phyloP scores from a whole-genome alignment of 1,140 invertebrate genomes.

The Euglossa dilemma region DNA sequence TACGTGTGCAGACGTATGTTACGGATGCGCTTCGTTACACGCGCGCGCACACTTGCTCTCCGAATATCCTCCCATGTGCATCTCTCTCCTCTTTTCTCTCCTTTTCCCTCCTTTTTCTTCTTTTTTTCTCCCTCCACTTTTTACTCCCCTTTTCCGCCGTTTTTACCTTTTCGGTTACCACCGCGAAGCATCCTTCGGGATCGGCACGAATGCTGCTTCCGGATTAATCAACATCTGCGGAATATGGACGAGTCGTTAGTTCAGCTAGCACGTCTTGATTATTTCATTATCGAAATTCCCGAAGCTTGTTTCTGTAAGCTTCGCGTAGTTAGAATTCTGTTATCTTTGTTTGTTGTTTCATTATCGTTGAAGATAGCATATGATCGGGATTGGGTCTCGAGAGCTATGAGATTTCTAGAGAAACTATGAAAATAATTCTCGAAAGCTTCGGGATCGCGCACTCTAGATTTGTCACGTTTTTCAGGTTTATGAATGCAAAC shows the following conservation, averaged over 20 bases:
- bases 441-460: too few species aligned
- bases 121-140: background rate
- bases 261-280: background rate
- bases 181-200: too few species aligned
- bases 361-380: too few species aligned
- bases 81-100: background rate
- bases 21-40: slow-evolving; percentile 33
- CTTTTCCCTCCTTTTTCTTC: too few species aligned
- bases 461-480: too few species aligned
- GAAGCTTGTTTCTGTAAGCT: too few species aligned
- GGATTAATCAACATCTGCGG: background rate
- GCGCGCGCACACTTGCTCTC: slow-evolving; percentile 8
- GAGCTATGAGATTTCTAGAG: too few species aligned
- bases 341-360: too few species aligned
- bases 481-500: too few species aligned
- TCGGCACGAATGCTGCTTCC: background rate
- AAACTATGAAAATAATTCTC: too few species aligned
- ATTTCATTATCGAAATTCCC: background rate
- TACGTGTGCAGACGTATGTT: slow-evolving; percentile 37
- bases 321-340: too few species aligned
- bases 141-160: background rate
- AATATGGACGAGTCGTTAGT: background rate
- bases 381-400: too few species aligned
- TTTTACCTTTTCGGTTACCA: background rate
- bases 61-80: background rate